Conservation (phyloP, 2,888 invertebrate species). For the Lobophora halterata region DNA sequence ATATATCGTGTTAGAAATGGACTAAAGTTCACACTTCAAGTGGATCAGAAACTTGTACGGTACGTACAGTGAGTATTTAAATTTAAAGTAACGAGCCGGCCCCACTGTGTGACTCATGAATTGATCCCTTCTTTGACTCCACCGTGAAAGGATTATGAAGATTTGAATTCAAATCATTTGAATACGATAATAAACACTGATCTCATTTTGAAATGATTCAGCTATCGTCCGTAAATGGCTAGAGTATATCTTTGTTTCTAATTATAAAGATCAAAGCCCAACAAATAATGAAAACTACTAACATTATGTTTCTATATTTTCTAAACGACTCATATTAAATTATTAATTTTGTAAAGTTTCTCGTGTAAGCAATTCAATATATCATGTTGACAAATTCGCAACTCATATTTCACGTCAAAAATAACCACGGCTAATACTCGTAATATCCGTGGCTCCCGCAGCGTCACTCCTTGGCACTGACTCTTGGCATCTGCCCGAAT, state of each 20-base stretch:
- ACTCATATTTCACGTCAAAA: constrained; percentile 36
- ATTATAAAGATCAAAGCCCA: no score
- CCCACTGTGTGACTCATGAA: constrained; percentile 21
- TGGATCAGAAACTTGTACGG: constrained; percentile 7
- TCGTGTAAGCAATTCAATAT: no score
- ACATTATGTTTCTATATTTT: no score
- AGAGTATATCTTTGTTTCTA: constrained; percentile 35
- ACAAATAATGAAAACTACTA: no score
- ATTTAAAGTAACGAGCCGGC: constrained; percentile 8
- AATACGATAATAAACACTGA: constrained; percentile 42
- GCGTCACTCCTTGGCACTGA: constrained; percentile 53
- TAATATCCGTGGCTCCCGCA: constrained; percentile 36
- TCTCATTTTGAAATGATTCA: constrained; percentile 65
- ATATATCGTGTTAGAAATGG: no score
- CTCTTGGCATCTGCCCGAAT: constrained; percentile 48
- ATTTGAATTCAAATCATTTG: constrained; percentile 19
- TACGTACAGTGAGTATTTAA: constrained; percentile 9
- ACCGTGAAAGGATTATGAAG: constrained; percentile 17
- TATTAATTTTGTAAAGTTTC: no score
- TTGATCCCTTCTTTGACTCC: constrained; percentile 16
- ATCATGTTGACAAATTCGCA: constrained; percentile 24
- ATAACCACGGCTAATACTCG: constrained; percentile 42
- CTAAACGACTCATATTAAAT: no score
- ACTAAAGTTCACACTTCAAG: no score
- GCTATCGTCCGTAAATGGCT: constrained; percentile 42